Evolutionary conservation across 1,140 invertebrate genomes (phyloP).

Genomic region (Planococcus citri): DNA sequence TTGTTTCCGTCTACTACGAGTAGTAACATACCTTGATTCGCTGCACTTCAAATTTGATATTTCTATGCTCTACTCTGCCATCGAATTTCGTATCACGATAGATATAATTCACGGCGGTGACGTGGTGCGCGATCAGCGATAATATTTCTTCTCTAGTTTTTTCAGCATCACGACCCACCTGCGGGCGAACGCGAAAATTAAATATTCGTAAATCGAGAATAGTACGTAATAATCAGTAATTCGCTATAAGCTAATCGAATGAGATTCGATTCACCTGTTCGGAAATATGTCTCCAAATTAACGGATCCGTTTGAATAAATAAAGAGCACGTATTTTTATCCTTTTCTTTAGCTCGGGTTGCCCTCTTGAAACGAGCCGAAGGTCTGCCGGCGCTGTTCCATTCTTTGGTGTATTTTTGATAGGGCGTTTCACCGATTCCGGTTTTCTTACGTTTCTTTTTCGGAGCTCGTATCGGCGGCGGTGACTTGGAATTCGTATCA

Average conservation of each 20-base stretch:
- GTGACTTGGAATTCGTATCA: neutral
- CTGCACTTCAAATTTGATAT: conserved; percentile 96
- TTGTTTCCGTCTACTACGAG: no score
- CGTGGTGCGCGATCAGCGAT: conserved; percentile 92
- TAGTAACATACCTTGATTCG: conserved; percentile 64
- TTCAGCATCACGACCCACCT: conserved; percentile 39
- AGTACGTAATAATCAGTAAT: no score
- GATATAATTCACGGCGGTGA: conserved; percentile 96
- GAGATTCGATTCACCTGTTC: conserved; percentile 37
- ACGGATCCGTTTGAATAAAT: conserved; percentile 94
- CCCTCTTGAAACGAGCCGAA: conserved; percentile 36
- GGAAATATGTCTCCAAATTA: conserved; percentile 85
- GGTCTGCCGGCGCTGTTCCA: conserved; percentile 38
- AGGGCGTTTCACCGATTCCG: conserved; percentile 33
- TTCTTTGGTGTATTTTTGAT: conserved; percentile 51
- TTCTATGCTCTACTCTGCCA: conserved; percentile 69
- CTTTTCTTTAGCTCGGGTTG: conserved; percentile 47
- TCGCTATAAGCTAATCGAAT: no score
- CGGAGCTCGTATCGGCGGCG: neutral
- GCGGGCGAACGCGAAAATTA: neutral
- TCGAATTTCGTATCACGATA: conserved; percentile 91
- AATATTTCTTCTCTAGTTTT: conserved; percentile 94
- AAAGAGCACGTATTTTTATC: conserved; percentile 80
- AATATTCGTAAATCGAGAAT: neutral
- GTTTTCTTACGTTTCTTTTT: conserved; percentile 17